phyloP scores from a whole-genome alignment of 2,888 invertebrate species.

The Trimorus sp. region DNA sequence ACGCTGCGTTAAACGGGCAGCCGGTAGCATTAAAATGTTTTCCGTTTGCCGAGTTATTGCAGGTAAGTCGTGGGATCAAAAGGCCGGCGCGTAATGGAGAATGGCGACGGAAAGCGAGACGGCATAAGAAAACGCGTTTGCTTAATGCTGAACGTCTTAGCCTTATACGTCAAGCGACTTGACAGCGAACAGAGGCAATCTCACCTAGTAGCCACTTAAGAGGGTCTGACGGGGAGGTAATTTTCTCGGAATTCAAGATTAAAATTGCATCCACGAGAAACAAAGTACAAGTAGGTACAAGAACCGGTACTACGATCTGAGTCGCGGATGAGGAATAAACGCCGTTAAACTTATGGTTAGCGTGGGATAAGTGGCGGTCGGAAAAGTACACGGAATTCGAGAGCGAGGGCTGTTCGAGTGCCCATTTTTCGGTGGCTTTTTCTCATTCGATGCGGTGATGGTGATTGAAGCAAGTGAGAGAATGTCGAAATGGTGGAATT shows the following conservation, averaged over 20 bases:
- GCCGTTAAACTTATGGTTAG: slow-evolving; percentile 71
- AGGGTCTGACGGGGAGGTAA: slow-evolving; percentile 80
- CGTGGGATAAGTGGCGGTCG: slow-evolving; percentile 65
- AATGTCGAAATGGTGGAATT: too few relatives aligned
- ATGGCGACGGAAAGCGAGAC: slow-evolving; percentile 41
- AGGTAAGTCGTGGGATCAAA: slow-evolving; percentile 35
- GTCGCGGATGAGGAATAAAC: slow-evolving; percentile 62
- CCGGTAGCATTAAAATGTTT: not conserved
- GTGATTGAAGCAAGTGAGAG: too few relatives aligned
- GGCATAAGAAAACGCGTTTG: slow-evolving; percentile 72
- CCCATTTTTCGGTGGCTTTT: not conserved
- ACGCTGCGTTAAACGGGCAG: not conserved
- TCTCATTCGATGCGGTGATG: not conserved
- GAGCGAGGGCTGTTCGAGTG: not conserved
- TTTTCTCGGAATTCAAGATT: slow-evolving; percentile 81
- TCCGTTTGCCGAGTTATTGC: slow-evolving; percentile 23
- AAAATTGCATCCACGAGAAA: slow-evolving; percentile 79
- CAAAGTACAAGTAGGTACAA: slow-evolving; percentile 69
- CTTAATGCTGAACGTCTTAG: slow-evolving; percentile 75
- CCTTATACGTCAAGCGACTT: slow-evolving; percentile 76
- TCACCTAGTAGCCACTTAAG: slow-evolving; percentile 79
- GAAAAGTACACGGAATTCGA: slow-evolving; percentile 8
- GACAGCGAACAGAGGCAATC: slow-evolving; percentile 79
- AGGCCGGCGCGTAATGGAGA: slow-evolving; percentile 28
- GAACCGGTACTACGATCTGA: slow-evolving; percentile 67